A percentile compares a stretch with the other conserved stretches of the same genome.
These are phyloP conservation scores for Menidia menidia DNA, from an alignment of 2,797 vertebrate species.

Conservation along the genomic window DNA sequence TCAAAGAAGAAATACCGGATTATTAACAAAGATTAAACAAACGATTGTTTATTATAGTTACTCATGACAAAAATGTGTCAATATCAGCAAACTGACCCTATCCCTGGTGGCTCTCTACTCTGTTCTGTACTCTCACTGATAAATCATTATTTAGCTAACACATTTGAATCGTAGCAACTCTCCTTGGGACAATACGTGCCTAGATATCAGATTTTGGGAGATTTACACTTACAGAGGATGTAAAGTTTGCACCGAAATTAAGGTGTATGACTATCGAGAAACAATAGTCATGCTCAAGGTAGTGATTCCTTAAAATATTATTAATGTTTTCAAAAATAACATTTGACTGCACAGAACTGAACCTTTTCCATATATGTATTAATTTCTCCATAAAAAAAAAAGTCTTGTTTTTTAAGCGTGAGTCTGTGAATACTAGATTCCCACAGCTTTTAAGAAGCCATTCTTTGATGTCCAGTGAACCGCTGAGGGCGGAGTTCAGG, in stretches of 20 bases:
- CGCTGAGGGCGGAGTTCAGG: conserved; percentile 49
- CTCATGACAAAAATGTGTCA: neutral
- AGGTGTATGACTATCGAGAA: neutral
- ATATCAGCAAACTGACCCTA: too few species aligned
- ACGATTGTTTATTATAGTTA: neutral
- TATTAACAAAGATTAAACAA: neutral
- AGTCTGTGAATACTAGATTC: conserved; percentile 1
- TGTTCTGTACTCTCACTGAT: too few species aligned
- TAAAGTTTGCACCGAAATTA: too few species aligned
- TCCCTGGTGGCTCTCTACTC: too few species aligned
- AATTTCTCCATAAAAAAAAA: too few species aligned
- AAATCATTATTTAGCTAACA: neutral
- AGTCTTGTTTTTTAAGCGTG: conserved; percentile 3
- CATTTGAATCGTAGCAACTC: neutral
- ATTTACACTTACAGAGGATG: too few species aligned
- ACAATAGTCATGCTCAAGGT: neutral
- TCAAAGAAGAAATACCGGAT: too few species aligned
- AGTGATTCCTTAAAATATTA: neutral
- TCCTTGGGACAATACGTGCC: too few species aligned
- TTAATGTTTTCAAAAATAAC: neutral
- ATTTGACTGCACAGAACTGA: neutral
- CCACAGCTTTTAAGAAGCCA: neutral
- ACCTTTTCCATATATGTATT: conserved; percentile 1
- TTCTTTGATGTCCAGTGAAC: conserved; percentile 47
- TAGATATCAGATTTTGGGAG: too few species aligned